These are phyloP conservation scores for Parnassius apollo DNA, from an alignment of 2,888 invertebrate genomes.

Conservation along the genomic window DNA sequence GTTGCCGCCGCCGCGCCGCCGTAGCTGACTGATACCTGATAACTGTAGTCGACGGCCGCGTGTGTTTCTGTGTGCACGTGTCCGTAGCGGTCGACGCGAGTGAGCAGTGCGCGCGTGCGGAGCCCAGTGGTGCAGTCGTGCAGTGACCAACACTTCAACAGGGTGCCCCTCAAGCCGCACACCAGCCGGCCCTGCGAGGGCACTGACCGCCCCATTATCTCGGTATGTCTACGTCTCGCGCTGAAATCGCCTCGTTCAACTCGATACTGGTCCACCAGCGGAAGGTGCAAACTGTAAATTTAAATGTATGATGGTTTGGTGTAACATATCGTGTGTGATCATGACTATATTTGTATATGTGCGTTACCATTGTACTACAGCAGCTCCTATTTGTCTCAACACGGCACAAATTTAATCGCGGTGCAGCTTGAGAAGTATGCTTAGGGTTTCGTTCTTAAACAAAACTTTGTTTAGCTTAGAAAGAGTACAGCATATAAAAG, in stretches of 20 bases:
- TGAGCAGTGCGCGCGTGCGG: conserved; percentile 16
- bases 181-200: conserved; percentile 39
- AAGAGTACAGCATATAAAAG: too few species aligned
- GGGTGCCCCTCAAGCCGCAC: conserved; percentile 23
- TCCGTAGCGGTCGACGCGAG: conserved; percentile 15
- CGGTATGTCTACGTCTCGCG: conserved; percentile 30
- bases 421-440: too few species aligned
- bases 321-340: too few species aligned
- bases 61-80: conserved; percentile 15
- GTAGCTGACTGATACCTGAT: conserved; percentile 2
- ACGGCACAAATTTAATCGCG: too few species aligned
- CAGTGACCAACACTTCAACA: conserved; percentile 2
- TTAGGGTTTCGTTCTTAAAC: too few species aligned
- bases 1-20: conserved; percentile 24
- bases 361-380: too few species aligned
- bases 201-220: conserved; percentile 60
- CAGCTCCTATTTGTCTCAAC: too few species aligned
- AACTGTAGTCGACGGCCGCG: conserved; percentile 16
- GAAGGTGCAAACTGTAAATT: too few species aligned
- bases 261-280: too few species aligned
- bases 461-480: too few species aligned
- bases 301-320: too few species aligned
- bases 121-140: conserved; percentile 8
- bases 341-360: too few species aligned
- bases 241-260: background rate